Evolutionary conservation across 2,113 vertebrate species (phyloP).

Genomic region (Lophius piscatorius): DNA sequence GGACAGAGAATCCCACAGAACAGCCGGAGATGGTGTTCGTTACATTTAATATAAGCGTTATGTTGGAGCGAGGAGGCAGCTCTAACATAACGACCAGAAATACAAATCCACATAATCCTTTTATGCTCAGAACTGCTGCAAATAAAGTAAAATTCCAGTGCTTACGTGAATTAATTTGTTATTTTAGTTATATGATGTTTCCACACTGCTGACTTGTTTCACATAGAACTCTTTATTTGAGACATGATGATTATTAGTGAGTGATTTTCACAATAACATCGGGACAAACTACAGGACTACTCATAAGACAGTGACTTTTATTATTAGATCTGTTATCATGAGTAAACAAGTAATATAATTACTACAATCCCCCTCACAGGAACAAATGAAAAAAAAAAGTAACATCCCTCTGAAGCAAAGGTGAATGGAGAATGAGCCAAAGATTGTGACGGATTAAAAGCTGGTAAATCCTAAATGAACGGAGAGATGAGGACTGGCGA

Average conservation of each 20-base stretch:
- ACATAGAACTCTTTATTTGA: not conserved
- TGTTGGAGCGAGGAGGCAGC: not conserved
- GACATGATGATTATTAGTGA: slow-evolving; percentile 2
- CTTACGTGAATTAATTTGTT: slow-evolving; percentile 2
- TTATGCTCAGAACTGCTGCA: slow-evolving; percentile 1
- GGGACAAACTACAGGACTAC: slow-evolving; percentile 17
- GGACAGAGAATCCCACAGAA: not conserved
- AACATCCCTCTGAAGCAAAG: slow-evolving; percentile 27
- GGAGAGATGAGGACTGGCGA: slow-evolving; percentile 42
- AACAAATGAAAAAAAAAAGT: slow-evolving; percentile 19
- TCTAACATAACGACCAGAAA: slow-evolving; percentile 21
- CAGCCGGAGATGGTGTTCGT: not conserved
- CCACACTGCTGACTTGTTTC: not conserved
- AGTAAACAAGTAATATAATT: not conserved
- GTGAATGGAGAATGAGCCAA: slow-evolving; percentile 33
- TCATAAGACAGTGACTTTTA: slow-evolving; percentile 40
- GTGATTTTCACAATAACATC: slow-evolving; percentile 22
- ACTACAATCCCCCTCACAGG: not conserved
- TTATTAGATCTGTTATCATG: slow-evolving; percentile 29
- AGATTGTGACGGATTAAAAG: slow-evolving; percentile 63
- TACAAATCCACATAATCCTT: slow-evolving; percentile 17
- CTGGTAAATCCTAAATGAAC: slow-evolving; percentile 67
- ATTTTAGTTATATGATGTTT: not conserved
- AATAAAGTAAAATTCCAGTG: not conserved
- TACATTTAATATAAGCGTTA: slow-evolving; percentile 6